Conservation (phyloP, 2,797 vertebrate species). For the Microchirus variegatus region DNA sequence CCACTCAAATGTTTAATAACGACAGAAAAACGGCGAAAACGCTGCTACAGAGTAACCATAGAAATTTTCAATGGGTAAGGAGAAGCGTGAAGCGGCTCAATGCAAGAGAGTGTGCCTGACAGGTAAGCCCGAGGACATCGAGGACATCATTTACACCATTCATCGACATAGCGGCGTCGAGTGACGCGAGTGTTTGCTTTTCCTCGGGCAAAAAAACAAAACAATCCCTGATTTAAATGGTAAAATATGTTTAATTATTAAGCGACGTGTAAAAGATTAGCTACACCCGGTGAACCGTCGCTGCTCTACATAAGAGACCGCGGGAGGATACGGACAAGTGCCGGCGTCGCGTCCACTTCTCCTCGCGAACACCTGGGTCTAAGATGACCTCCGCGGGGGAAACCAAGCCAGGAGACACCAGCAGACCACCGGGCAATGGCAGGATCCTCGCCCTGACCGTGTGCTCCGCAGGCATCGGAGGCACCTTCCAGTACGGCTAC, state of each 20-base stretch:
- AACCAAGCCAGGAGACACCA: conserved; percentile 15
- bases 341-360: neutral
- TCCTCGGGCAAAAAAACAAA: too few species aligned
- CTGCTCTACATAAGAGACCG: too few species aligned
- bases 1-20: neutral
- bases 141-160: too few species aligned
- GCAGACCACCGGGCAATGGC: conserved; percentile 10
- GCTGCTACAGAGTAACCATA: rapidly evolving
- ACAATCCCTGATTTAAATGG: too few species aligned
- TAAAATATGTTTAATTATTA: too few species aligned
- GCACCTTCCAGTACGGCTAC: conserved; percentile 94
- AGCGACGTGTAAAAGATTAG: too few species aligned
- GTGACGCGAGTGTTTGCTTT: too few species aligned
- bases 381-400: conserved; percentile 34
- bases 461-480: conserved; percentile 89
- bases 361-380: neutral
- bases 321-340: too few species aligned
- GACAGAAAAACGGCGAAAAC: neutral
- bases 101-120: too few species aligned
- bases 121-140: too few species aligned
- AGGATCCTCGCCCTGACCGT: conserved; percentile 83
- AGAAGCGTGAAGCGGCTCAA: rapidly evolving
- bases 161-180: too few species aligned
- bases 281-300: too few species aligned
- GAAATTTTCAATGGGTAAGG: rapidly evolving